phyloP scores from a whole-genome alignment of 1,140 invertebrate genomes.

The Drosophila paulistorum region DNA sequence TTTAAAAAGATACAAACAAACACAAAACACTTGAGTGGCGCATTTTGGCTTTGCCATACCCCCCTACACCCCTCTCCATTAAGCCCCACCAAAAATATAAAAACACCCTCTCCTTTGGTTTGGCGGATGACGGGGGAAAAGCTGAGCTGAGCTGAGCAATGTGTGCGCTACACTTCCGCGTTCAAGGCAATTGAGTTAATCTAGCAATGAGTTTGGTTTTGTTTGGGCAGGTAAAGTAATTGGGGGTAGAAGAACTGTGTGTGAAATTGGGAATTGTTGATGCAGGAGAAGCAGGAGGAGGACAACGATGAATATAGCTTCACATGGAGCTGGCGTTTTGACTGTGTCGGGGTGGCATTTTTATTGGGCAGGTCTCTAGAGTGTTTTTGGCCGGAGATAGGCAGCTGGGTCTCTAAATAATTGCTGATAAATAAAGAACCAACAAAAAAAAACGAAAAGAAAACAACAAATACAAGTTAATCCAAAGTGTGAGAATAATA shows the following conservation, averaged over 20 bases:
- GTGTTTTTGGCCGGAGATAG: constrained; percentile 52
- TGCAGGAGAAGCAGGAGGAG: background rate
- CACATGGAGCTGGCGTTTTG: background rate
- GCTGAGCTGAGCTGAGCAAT: constrained; percentile 31
- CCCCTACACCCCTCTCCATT: background rate
- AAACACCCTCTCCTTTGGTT: background rate
- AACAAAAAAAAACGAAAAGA: background rate
- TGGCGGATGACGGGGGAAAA: background rate
- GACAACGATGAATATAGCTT: constrained; percentile 1
- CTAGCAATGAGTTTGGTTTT: constrained; percentile 67
- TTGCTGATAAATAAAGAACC: constrained; percentile 53
- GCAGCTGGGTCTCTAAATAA: constrained; percentile 56
- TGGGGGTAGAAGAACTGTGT: constrained; percentile 62
- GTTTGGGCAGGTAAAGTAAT: constrained; percentile 68
- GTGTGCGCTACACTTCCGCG: constrained; percentile 60
- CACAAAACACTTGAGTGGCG: constrained; percentile 60
- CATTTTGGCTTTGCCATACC: constrained; percentile 21
- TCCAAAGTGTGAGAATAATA: constrained; percentile 24
- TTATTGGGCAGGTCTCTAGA: constrained; percentile 34
- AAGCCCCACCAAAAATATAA: background rate
- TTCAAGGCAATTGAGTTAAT: constrained; percentile 74
- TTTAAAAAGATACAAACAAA: constrained; percentile 71
- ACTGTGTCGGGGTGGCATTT: background rate
- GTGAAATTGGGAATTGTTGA: constrained; percentile 40
- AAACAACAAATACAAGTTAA: constrained; percentile 19